Percentiles rank a stretch among this genome's conserved stretches.
Conservation (phyloP, 2,113 vertebrate genomes). For the Chiloscyllium plagiosum region DNA sequence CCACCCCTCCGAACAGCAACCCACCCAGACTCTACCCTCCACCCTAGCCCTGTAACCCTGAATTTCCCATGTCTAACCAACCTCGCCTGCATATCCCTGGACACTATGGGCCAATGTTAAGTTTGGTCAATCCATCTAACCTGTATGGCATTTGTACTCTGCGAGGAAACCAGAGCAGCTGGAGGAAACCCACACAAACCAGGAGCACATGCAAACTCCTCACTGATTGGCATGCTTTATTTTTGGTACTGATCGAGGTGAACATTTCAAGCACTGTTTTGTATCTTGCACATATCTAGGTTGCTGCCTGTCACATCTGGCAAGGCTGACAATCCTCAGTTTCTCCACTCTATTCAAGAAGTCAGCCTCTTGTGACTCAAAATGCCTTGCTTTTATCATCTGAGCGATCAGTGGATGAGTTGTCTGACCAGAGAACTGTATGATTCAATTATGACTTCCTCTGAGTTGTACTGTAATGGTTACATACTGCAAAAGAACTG, state of each 20-base stretch:
- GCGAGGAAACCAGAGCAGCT: too few species aligned
- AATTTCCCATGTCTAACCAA: too few species aligned
- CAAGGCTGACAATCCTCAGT: background rate
- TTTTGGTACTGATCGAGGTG: background rate
- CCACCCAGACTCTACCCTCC: too few species aligned
- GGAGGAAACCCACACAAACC: too few species aligned
- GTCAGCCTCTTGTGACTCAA: background rate
- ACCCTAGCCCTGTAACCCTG: too few species aligned
- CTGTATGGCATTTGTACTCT: too few species aligned
- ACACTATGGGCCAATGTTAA: too few species aligned
- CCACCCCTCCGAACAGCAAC: too few species aligned
- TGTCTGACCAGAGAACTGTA: background rate
- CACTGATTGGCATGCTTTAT: background rate
- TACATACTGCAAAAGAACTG: too few species aligned
- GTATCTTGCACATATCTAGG: background rate
- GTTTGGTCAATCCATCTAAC: too few species aligned
- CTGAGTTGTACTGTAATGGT: background rate
- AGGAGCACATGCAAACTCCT: too few species aligned
- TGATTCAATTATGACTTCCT: background rate
- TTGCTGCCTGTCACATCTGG: background rate
- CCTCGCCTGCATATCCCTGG: too few species aligned
- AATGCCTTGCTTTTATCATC: background rate
- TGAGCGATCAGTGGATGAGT: background rate
- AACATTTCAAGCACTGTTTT: background rate
- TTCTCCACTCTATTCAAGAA: background rate